Evolutionary conservation across 1,140 invertebrate species (phyloP).

Genomic region (Ips nitidus): DNA sequence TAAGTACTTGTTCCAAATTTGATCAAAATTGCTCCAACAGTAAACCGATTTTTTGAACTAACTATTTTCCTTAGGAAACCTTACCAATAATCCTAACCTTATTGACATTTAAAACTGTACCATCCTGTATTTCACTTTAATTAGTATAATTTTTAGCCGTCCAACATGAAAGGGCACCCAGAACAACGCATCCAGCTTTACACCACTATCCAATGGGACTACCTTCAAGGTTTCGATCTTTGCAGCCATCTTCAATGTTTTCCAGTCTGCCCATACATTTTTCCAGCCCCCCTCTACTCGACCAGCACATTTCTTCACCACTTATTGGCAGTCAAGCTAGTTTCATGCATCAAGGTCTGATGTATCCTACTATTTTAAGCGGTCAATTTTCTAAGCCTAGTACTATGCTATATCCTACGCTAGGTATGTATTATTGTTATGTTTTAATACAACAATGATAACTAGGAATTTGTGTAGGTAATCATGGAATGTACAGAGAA

Average conservation of each 20-base stretch:
- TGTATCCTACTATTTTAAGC: constrained; percentile 47
- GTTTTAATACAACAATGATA: not conserved
- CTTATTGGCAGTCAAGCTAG: constrained; percentile 21
- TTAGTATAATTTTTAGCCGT: constrained; percentile 64
- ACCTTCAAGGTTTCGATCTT: constrained; percentile 43
- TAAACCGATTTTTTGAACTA: too few species aligned
- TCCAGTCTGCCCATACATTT: constrained; percentile 57
- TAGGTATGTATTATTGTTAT: constrained; percentile 26
- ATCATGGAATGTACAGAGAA: constrained; percentile 8
- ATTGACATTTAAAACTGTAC: too few species aligned
- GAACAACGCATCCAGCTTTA: constrained; percentile 54
- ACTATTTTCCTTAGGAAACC: too few species aligned
- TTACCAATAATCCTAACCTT: too few species aligned
- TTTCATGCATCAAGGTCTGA: constrained; percentile 47
- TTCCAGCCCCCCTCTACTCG: constrained; percentile 44
- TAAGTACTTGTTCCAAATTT: too few species aligned
- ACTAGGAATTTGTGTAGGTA: not conserved
- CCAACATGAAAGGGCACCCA: constrained; percentile 83
- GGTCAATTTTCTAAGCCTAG: constrained; percentile 43
- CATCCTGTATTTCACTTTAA: too few species aligned
- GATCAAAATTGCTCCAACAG: too few species aligned
- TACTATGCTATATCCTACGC: constrained; percentile 21
- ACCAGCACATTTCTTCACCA: constrained; percentile 26
- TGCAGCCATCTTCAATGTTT: constrained; percentile 53
- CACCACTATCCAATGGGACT: constrained; percentile 52